Evolutionary conservation across 2,113 vertebrate genomes (phyloP).

Genomic region (Anthoscopus minutus): DNA sequence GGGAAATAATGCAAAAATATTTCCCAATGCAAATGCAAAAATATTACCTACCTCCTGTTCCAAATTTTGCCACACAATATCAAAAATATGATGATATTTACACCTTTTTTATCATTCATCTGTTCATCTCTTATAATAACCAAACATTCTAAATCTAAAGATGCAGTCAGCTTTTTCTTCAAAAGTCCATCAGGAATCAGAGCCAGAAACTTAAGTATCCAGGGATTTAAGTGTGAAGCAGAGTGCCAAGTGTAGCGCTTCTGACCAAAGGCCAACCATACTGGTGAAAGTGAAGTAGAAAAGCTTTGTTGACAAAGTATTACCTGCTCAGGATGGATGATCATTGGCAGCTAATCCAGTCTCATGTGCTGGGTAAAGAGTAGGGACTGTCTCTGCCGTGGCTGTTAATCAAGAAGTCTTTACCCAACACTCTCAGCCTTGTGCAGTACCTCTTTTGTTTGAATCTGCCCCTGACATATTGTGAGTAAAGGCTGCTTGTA

Average conservation of each 20-base stretch:
- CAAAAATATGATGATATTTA: neutral
- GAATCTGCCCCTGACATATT: neutral
- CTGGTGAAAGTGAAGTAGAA: neutral
- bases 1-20: too few species aligned
- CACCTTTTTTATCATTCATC: neutral
- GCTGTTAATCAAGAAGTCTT: neutral
- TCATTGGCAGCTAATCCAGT: neutral
- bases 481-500: neutral
- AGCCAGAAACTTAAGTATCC: neutral
- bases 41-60: neutral
- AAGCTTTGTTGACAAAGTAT: neutral
- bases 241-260: neutral
- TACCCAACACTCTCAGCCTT: neutral
- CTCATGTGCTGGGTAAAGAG: fast-evolving
- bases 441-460: neutral
- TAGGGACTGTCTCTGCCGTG: neutral
- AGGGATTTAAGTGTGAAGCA: neutral
- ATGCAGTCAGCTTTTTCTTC: neutral
- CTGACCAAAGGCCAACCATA: neutral
- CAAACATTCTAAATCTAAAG: neutral
- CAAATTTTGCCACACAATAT: neutral
- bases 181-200: neutral
- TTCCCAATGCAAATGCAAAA: too few species aligned
- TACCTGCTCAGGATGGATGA: neutral
- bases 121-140: neutral